Evolutionary conservation across 2,888 invertebrate genomes (phyloP), one percentile per base, ranked within the genome.

Genomic region (Nomada ruficornis): DNA sequence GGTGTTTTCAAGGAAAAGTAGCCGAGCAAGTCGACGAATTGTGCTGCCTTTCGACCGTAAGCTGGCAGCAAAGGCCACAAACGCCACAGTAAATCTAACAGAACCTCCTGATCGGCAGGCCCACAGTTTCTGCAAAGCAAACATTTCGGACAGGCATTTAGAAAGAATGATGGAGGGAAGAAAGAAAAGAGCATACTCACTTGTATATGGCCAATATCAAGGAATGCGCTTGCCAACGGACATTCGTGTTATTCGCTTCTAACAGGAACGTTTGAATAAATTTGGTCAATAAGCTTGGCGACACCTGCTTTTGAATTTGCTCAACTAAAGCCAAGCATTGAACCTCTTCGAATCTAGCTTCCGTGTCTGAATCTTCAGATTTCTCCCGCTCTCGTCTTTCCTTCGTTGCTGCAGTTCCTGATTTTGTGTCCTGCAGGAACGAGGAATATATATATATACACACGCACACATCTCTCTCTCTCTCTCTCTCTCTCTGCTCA

Each of bases 161-260:
- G 15, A 29, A 26, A 52, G 36, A 5, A 55, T 13, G 23, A 36
- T 36, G 13, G 4, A 67, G 26, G 26, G 15, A 26, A 20, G 10
- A 3, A 47, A 3, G 15, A 15, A 4, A 54, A 15, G 11, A 26
- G 20, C 3, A 20, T 10, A 42, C 86, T 94, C 93, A 96, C 96
- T 97, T 97, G 93, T 98, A 98, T 86, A 98, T 96, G 0, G 98
- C 97, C 42, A 97, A 95, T 50, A 98, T 95, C 2, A 98, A 94
- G 0, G 97, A 97, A 93, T 99, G 99, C 0, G 98, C 98, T 94
- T 99, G 98, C 99, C 99, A 99, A 79, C 99, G 96, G 15, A 98
- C 97, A 29, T 97, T 96, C 0, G 98, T 98, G 11, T 97, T 97
- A 93, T 99, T 99, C 0, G 98, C 98, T 94, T 99, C 98, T 81